Evolutionary conservation across 2,888 invertebrate genomes (phyloP).

Genomic region (Athalia circularis): DNA sequence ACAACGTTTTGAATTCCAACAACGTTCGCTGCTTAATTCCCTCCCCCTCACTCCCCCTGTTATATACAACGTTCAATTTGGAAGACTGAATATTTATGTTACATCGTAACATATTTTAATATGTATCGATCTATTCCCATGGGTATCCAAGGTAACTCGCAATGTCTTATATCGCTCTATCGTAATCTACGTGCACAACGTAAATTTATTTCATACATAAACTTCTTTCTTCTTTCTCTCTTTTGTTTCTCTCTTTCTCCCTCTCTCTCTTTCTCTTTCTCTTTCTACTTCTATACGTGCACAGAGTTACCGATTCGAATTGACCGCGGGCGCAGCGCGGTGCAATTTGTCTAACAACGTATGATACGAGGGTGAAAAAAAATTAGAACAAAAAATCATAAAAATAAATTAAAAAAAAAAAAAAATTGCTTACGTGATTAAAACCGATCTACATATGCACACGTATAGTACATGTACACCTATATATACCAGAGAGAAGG

Average conservation of each 20-base stretch:
- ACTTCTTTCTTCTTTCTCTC: neutral
- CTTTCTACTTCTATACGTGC: neutral
- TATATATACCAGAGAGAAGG: neutral
- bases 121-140: slow-evolving; percentile 20
- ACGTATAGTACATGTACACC: neutral
- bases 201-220: neutral
- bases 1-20: slow-evolving; percentile 18
- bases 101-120: slow-evolving; percentile 36
- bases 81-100: slow-evolving; percentile 34
- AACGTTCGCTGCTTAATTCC: neutral
- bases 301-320: neutral
- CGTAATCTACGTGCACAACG: neutral
- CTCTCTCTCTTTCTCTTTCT: neutral
- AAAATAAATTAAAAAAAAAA: neutral
- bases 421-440: neutral
- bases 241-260: neutral
- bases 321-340: neutral
- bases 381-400: neutral
- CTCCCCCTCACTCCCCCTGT: neutral
- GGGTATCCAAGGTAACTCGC: neutral
- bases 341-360: slow-evolving; percentile 15
- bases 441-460: neutral
- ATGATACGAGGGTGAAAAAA: neutral
- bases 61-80: slow-evolving; percentile 16
- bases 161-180: too few relatives aligned